These are phyloP conservation scores for Atethmia centrago DNA, from an alignment of 2,888 invertebrate genomes.

Conservation along the genomic window DNA sequence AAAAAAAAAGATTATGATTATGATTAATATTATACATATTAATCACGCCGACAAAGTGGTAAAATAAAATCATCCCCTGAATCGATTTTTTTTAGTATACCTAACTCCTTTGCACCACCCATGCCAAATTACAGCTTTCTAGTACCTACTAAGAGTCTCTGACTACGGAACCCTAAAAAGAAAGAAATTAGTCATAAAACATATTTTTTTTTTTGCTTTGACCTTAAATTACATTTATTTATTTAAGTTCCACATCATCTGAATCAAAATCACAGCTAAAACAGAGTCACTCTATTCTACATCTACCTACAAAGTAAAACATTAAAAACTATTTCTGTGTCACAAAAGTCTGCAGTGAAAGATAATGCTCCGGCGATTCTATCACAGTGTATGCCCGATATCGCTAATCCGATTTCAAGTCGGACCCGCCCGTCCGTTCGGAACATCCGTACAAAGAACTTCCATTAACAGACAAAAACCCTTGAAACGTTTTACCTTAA, in stretches of 20 bases:
- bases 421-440: slow-evolving; percentile 81
- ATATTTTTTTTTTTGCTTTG: neutral
- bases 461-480: slow-evolving; percentile 88
- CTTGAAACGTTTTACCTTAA: slow-evolving; percentile 78
- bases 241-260: neutral
- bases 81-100: no score
- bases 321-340: slow-evolving; percentile 58
- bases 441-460: slow-evolving; percentile 89
- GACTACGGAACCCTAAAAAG: no score
- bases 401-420: slow-evolving; percentile 87
- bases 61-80: no score
- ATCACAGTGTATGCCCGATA: slow-evolving; percentile 84
- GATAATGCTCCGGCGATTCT: slow-evolving; percentile 81
- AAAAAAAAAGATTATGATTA: no score
- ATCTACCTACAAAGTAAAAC: slow-evolving; percentile 30
- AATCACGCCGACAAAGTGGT: no score
- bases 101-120: no score
- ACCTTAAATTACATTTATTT: neutral
- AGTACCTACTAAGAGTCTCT: no score
- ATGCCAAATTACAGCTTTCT: no score
- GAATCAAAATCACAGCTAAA: slow-evolving; percentile 2
- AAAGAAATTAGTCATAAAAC: neutral
- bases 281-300: slow-evolving; percentile 32
- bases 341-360: slow-evolving; percentile 73
- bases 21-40: no score